A percentile compares a stretch with the other conserved stretches of the same genome.
Evolutionary conservation across 1,140 invertebrate genomes (phyloP).

Genomic region (Drosophila sproati): DNA sequence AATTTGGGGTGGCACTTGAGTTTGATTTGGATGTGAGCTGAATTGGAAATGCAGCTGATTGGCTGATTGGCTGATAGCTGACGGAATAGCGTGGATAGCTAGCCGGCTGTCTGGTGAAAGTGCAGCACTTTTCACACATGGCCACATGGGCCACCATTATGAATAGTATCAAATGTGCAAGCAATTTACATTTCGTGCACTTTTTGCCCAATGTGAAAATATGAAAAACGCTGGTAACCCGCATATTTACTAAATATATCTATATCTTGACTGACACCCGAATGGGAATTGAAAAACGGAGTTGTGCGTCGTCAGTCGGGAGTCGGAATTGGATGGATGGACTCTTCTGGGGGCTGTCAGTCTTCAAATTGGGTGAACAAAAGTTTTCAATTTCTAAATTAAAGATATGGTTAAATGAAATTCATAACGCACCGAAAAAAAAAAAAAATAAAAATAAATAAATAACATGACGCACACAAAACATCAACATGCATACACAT

Average conservation of each 20-base stretch:
- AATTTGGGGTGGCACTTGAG: conserved; percentile 27
- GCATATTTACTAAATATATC: conserved; percentile 36
- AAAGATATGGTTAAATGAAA: conserved; percentile 76
- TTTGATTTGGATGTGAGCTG: conserved; percentile 55
- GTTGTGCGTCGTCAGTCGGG: neutral
- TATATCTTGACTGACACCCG: neutral
- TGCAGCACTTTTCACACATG: conserved; percentile 76
- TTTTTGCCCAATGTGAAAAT: conserved; percentile 50
- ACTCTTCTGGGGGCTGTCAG: conserved; percentile 38
- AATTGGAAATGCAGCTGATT: conserved; percentile 37
- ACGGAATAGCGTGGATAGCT: neutral
- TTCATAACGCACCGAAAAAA: conserved; percentile 59
- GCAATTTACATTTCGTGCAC: conserved; percentile 73
- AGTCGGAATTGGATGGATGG: neutral
- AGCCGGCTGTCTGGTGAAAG: conserved; percentile 54
- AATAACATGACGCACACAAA: conserved; percentile 50
- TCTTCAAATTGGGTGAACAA: conserved; percentile 47
- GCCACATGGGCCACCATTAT: conserved; percentile 67
- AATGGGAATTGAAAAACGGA: conserved; percentile 3
- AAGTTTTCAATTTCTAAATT: conserved; percentile 78
- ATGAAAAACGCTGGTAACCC: conserved; percentile 56
- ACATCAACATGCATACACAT: conserved; percentile 10
- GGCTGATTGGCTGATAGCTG: neutral
- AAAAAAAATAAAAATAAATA: conserved; percentile 3
- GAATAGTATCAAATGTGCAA: conserved; percentile 67